phyloP scores from a whole-genome alignment of 2,113 vertebrate species.

The Origma solitaria region DNA sequence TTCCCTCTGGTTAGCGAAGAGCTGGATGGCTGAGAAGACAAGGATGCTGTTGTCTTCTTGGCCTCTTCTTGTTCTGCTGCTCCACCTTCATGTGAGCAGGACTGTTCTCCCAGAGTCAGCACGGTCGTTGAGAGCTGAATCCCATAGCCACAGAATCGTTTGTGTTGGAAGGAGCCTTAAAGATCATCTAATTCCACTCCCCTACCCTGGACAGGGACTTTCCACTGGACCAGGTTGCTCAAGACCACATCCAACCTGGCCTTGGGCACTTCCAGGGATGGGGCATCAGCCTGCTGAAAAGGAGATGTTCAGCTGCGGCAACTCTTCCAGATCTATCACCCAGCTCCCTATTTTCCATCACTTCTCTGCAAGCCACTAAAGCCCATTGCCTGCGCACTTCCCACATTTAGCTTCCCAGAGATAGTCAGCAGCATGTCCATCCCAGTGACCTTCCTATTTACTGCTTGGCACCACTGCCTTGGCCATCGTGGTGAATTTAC shows the following conservation, averaged over 20 bases:
- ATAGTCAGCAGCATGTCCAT: not conserved
- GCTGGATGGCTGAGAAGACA: not conserved
- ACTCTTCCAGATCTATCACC: not conserved
- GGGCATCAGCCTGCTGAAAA: not conserved
- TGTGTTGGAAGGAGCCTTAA: not conserved
- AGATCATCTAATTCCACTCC: not conserved
- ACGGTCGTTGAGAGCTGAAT: not conserved
- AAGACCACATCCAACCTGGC: not conserved
- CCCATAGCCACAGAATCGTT: not conserved
- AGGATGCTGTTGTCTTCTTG: not conserved
- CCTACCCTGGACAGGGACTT: not conserved
- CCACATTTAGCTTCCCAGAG: not conserved
- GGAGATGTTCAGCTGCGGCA: not conserved
- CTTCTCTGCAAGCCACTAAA: not conserved
- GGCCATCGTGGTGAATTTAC: not conserved
- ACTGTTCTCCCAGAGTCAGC: not conserved
- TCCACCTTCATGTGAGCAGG: not conserved
- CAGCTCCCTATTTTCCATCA: not conserved
- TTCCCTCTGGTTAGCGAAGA: rapidly evolving
- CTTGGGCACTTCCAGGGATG: not conserved
- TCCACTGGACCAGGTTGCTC: not conserved
- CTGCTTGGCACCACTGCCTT: not conserved
- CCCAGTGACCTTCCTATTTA: not conserved
- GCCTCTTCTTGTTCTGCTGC: not conserved
- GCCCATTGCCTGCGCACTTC: rapidly evolving